Evolutionary conservation across 2,888 invertebrate genomes (phyloP).

Genomic region (Rapana venosa): DNA sequence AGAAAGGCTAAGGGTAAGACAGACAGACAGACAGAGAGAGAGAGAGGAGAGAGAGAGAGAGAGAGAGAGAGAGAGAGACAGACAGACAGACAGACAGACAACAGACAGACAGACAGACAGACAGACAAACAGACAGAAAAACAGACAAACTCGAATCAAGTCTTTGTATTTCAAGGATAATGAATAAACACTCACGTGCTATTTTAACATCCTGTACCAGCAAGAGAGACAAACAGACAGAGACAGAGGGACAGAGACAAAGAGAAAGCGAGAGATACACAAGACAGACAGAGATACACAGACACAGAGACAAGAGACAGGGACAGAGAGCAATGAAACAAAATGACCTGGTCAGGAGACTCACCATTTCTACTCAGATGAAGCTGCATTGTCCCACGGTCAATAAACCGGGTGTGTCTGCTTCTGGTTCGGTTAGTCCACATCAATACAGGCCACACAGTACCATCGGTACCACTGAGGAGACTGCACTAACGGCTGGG

Average conservation of each 20-base stretch:
- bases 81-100: background rate
- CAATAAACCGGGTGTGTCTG: too few species aligned
- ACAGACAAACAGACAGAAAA: background rate
- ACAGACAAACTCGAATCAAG: too few species aligned
- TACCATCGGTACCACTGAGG: too few species aligned
- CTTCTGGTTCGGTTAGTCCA: too few species aligned
- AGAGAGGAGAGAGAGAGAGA: background rate
- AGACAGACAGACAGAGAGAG: background rate
- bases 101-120: background rate
- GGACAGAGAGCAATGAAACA: background rate
- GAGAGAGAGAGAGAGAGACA: background rate
- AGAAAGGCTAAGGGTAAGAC: background rate
- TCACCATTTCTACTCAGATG: too few species aligned
- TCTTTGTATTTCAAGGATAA: too few species aligned
- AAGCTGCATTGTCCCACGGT: too few species aligned
- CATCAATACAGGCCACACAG: too few species aligned
- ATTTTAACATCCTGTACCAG: too few species aligned
- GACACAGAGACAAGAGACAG: background rate
- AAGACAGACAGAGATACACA: background rate
- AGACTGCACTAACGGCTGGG: too few species aligned
- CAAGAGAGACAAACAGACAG: background rate
- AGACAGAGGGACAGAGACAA: background rate
- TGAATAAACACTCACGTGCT: too few species aligned
- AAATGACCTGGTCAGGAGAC: too few species aligned
- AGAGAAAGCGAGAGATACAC: background rate